Evolutionary conservation across 1,140 invertebrate species (phyloP).

Genomic region (Solenopsis fugax): DNA sequence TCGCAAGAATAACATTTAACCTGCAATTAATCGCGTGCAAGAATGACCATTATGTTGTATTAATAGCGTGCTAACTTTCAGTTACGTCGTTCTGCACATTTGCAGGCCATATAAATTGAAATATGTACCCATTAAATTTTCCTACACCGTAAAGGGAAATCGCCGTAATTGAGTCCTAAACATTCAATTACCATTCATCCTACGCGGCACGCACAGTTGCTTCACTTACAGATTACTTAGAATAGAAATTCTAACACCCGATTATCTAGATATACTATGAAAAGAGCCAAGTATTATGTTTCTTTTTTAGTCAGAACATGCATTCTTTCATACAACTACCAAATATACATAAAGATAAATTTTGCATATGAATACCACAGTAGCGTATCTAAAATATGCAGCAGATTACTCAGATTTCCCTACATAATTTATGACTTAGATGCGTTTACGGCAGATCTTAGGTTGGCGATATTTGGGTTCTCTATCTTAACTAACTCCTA

Average conservation of each 20-base stretch:
- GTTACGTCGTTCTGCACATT: slow-evolving; percentile 28
- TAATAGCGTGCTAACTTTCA: slow-evolving; percentile 31
- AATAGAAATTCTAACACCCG: background rate
- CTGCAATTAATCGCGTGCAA: slow-evolving; percentile 26
- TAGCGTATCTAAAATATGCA: slow-evolving; percentile 15
- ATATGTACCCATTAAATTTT: slow-evolving; percentile 47
- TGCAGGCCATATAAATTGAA: slow-evolving; percentile 23
- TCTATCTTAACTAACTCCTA: slow-evolving; percentile 54
- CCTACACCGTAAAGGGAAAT: background rate
- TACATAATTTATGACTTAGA: slow-evolving; percentile 50
- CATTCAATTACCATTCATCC: slow-evolving; percentile 42
- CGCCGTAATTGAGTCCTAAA: slow-evolving; percentile 31
- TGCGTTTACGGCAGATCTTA: slow-evolving; percentile 33
- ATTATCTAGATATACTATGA: background rate
- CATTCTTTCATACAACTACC: background rate
- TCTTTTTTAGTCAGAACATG: background rate
- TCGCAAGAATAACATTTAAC: background rate
- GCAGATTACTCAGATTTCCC: slow-evolving; percentile 1
- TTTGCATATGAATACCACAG: slow-evolving; percentile 1
- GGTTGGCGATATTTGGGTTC: slow-evolving; percentile 38
- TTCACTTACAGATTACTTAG: background rate
- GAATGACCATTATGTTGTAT: slow-evolving; percentile 21
- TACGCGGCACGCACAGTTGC: background rate
- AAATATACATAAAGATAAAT: background rate
- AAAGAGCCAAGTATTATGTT: background rate